These are phyloP conservation scores for Siniperca scherzeri DNA, from an alignment of 2,797 vertebrate genomes.

Conservation along the genomic window DNA sequence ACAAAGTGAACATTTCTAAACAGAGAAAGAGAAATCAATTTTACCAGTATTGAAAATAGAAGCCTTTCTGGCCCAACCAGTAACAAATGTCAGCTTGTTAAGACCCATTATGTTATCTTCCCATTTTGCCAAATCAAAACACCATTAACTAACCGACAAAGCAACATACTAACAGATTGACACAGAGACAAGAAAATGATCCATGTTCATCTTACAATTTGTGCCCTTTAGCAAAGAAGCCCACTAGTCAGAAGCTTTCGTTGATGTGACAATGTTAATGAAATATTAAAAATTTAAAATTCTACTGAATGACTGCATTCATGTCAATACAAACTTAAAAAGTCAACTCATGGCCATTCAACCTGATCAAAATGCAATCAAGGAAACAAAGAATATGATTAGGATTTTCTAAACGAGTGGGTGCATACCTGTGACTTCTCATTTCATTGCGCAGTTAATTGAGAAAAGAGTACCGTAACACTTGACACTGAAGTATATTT, in stretches of 20 bases:
- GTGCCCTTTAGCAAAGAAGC: neutral
- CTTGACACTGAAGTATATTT: slow-evolving; percentile 57
- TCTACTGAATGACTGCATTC: slow-evolving; percentile 15
- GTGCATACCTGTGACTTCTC: slow-evolving; percentile 27
- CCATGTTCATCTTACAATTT: neutral
- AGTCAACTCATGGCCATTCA: slow-evolving; percentile 45
- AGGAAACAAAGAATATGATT: slow-evolving; percentile 46
- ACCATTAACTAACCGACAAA: neutral
- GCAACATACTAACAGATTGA: neutral
- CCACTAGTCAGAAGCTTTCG: neutral
- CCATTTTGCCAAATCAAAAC: neutral
- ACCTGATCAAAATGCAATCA: slow-evolving; percentile 34
- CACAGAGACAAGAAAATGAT: neutral
- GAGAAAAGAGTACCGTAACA: slow-evolving; percentile 45
- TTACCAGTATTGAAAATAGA: neutral
- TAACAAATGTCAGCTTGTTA: neutral
- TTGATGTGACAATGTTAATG: neutral
- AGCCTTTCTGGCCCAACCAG: neutral
- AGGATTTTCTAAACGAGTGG: slow-evolving; percentile 28
- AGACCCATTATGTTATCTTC: neutral
- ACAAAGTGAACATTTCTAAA: neutral
- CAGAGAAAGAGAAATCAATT: neutral
- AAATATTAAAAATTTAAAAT: slow-evolving; percentile 24
- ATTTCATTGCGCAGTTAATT: slow-evolving; percentile 37
- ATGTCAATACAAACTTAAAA: slow-evolving; percentile 42